Percentiles rank a stretch among this genome's conserved stretches.
These are phyloP conservation scores for Antedon mediterranea DNA, from an alignment of 53 echinoderm and acorn worm species.

Conservation along the genomic window DNA sequence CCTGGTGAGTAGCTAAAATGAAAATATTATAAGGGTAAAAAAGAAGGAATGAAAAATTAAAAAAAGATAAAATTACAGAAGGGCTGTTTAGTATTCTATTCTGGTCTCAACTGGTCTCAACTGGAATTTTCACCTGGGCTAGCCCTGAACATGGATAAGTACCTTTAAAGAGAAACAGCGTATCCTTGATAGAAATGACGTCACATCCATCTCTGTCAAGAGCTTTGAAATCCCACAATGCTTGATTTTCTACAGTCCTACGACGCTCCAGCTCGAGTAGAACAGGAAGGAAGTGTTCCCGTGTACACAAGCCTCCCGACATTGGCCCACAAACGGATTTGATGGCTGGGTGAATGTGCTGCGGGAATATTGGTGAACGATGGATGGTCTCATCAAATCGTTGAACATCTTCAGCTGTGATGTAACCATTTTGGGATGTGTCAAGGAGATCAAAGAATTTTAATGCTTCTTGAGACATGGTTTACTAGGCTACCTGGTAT, in stretches of 20 bases:
- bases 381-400: neutral
- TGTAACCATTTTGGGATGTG: constrained; percentile 39
- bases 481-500: neutral
- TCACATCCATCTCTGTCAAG: constrained; percentile 46
- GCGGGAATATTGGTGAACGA: neutral
- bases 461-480: neutral
- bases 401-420: constrained; percentile 56
- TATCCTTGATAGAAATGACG: constrained; percentile 60
- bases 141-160: too few species aligned
- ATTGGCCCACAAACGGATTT: constrained; percentile 22
- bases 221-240: constrained; percentile 96
- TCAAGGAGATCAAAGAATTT: constrained; percentile 60
- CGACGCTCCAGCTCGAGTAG: constrained; percentile 80
- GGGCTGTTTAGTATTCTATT: too few species aligned
- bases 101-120: too few species aligned
- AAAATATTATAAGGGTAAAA: too few species aligned
- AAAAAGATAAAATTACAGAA: too few species aligned
- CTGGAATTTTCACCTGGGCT: too few species aligned
- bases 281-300: constrained; percentile 52
- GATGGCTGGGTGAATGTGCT: constrained; percentile 19
- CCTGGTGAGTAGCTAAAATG: constrained; percentile 49
- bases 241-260: constrained; percentile 54
- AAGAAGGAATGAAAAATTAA: too few species aligned
- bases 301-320: neutral
- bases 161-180: constrained; percentile 69